phyloP scores from a whole-genome alignment of 1,140 invertebrate genomes.

The Trachymyrmex cornetzi region DNA sequence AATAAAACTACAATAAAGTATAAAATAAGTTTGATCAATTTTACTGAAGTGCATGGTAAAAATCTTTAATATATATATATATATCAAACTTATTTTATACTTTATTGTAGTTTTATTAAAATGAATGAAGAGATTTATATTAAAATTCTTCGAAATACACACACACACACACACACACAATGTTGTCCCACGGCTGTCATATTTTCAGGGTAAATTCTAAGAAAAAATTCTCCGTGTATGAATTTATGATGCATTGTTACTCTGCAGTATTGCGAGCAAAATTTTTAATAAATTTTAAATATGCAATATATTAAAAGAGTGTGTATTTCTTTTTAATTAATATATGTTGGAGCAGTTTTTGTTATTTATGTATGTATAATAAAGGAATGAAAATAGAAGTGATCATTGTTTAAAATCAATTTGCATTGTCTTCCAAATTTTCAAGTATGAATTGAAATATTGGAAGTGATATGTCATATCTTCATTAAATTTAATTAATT shows the following conservation, averaged over 20 bases:
- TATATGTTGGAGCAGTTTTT: not conserved
- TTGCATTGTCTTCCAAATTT: not conserved
- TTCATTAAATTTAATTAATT: not conserved
- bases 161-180: too few relatives aligned
- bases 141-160: too few relatives aligned
- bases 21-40: too few relatives aligned
- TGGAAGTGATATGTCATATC: not conserved
- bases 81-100: too few relatives aligned
- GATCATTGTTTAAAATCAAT: not conserved
- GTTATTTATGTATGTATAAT: not conserved
- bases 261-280: not conserved
- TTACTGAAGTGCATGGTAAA: too few relatives aligned
- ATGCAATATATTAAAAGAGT: not conserved
- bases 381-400: not conserved
- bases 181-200: too few relatives aligned
- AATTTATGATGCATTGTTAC: not conserved
- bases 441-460: not conserved
- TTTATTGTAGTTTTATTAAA: too few relatives aligned
- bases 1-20: too few relatives aligned
- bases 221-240: too few relatives aligned
- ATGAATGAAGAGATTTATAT: too few relatives aligned
- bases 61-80: too few relatives aligned
- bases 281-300: not conserved
- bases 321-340: constrained; percentile 4
- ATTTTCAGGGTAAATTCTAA: too few relatives aligned